Evolutionary conservation across 2,797 vertebrate species (phyloP).

Genomic region (Trichosurus vulpecula): DNA sequence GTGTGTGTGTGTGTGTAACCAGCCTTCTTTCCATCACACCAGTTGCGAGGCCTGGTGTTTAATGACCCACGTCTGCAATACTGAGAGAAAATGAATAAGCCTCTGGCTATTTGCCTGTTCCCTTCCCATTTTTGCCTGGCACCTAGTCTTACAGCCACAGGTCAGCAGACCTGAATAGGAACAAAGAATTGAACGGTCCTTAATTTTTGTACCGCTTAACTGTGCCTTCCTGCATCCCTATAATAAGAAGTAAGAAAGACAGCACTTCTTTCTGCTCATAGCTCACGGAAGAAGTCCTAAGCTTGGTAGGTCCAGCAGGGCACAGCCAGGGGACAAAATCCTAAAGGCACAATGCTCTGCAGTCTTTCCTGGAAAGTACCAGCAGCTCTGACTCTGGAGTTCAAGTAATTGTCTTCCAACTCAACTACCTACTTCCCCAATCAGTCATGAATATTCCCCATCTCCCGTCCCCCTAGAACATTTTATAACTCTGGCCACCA

Average conservation of each 20-base stretch:
- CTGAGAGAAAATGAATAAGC: not conserved
- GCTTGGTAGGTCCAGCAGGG: not conserved
- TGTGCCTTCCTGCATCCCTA: not conserved
- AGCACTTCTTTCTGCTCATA: not conserved
- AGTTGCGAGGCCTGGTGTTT: not conserved
- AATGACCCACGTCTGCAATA: not conserved
- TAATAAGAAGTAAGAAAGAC: not conserved
- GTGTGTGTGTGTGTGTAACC: not conserved
- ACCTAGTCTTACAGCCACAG: not conserved
- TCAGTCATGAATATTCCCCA: not conserved
- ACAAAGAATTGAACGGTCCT: not conserved
- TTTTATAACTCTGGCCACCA: not conserved
- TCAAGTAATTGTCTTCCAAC: not conserved
- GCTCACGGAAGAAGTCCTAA: not conserved
- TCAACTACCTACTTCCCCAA: too few relatives aligned
- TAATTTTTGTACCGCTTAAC: not conserved
- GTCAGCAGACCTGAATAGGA: not conserved
- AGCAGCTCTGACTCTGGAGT: not conserved
- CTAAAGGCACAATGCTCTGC: not conserved
- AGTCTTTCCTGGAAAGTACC: not conserved
- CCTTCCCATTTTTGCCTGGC: not conserved
- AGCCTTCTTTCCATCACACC: not conserved
- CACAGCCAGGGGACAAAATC: not conserved
- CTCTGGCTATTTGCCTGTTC: not conserved
- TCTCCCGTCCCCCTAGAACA: not conserved